Conservation (phyloP, 2,888 invertebrate species). For the Tuta absoluta region DNA sequence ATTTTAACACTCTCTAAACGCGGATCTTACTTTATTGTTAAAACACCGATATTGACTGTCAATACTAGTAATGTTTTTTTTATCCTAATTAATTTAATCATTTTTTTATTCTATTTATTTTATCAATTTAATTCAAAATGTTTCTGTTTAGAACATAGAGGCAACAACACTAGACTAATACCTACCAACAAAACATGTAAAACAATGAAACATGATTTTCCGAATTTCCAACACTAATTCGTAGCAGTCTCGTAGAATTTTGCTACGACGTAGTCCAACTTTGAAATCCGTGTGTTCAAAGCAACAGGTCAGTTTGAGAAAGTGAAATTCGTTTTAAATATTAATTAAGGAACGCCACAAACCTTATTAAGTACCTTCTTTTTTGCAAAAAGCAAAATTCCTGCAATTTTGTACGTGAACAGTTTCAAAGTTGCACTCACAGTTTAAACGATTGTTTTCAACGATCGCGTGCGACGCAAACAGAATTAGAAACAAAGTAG, state of each 20-base stretch:
- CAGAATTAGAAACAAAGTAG: constrained; percentile 23
- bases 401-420: neutral
- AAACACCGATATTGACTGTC: no score
- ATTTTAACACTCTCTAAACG: no score
- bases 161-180: neutral
- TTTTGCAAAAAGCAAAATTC: no score
- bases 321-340: neutral
- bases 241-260: constrained; percentile 10
- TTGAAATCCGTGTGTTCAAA: neutral
- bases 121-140: no score
- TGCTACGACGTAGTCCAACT: neutral
- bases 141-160: no score
- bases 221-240: neutral
- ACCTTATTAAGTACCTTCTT: neutral
- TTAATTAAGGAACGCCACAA: neutral
- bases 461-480: constrained; percentile 10
- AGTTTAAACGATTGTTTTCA: neutral
- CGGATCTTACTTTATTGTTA: no score
- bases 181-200: neutral
- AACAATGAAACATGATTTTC: neutral
- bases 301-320: constrained; percentile 2
- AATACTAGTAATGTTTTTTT: no score
- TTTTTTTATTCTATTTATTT: no score
- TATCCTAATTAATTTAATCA: no score
- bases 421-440: neutral